Conservation (phyloP, 1,140 invertebrate genomes). For the Hylaeus volcanicus region DNA sequence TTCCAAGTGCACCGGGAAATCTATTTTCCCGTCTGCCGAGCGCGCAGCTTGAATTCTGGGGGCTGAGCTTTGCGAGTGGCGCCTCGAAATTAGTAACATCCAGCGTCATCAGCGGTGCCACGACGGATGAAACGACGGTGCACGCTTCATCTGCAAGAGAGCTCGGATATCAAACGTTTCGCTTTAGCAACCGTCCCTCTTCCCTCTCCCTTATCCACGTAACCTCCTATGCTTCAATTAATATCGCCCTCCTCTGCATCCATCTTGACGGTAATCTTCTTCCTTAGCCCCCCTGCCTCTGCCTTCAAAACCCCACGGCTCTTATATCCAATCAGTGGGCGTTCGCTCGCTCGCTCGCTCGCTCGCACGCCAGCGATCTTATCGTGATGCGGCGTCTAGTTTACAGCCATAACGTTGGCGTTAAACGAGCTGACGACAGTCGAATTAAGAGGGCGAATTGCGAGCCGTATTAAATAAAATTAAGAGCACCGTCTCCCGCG, state of each 20-base stretch:
- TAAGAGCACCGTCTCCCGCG: not conserved
- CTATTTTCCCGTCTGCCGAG: not conserved
- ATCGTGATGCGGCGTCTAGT: constrained; percentile 52
- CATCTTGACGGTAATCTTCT: constrained; percentile 53
- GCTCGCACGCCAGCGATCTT: constrained; percentile 12
- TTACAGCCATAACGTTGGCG: constrained; percentile 37
- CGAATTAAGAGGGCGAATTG: constrained; percentile 39
- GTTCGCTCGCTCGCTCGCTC: not conserved
- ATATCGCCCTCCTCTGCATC: constrained; percentile 33
- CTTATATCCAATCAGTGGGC: constrained; percentile 52
- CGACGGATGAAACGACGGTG: not conserved
- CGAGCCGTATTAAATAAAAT: constrained; percentile 23
- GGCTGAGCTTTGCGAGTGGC: not conserved
- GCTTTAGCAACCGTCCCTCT: constrained; percentile 23
- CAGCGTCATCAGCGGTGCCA: constrained; percentile 32
- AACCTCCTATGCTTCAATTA: constrained; percentile 51
- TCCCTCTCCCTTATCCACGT: not conserved
- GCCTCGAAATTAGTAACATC: constrained; percentile 40
- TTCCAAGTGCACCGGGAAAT: not conserved
- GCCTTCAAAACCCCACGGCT: not conserved
- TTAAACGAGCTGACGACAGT: constrained; percentile 51
- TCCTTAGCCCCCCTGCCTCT: constrained; percentile 34
- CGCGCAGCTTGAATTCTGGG: not conserved
- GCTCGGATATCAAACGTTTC: constrained; percentile 53
- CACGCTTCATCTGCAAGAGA: constrained; percentile 23